Percentiles rank a stretch among this genome's conserved stretches.
These are phyloP conservation scores for Papilio demoleus DNA, from an alignment of 2,888 invertebrate species.

Conservation along the genomic window DNA sequence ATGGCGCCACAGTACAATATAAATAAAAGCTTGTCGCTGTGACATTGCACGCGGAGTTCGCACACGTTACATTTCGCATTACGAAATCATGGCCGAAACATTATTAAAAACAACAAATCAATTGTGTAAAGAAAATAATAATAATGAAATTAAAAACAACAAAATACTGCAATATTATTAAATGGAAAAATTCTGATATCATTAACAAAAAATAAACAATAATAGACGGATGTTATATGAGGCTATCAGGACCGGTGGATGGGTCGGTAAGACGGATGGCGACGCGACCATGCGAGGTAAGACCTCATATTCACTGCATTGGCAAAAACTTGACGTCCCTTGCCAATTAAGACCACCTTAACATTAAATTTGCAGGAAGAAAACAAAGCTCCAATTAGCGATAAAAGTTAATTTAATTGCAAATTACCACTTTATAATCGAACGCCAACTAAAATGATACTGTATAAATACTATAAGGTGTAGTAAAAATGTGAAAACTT, in stretches of 20 bases:
- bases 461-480: slow-evolving; percentile 14
- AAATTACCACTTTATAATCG: slow-evolving; percentile 39
- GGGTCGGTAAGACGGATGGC: slow-evolving; percentile 37
- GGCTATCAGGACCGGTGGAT: slow-evolving; percentile 29
- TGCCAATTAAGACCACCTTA: slow-evolving; percentile 39
- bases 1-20: slow-evolving; percentile 57
- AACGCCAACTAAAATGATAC: slow-evolving; percentile 25
- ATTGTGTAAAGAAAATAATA: not conserved
- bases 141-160: not conserved
- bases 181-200: slow-evolving; percentile 12
- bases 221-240: slow-evolving; percentile 14
- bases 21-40: slow-evolving; percentile 50
- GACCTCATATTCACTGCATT: slow-evolving; percentile 35
- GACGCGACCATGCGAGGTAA: slow-evolving; percentile 25
- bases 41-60: slow-evolving; percentile 45
- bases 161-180: not conserved
- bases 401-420: slow-evolving; percentile 41
- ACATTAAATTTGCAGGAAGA: slow-evolving; percentile 37
- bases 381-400: slow-evolving; percentile 39
- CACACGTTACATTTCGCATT: slow-evolving; percentile 38
- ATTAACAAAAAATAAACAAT: slow-evolving; percentile 20
- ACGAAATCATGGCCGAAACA: not conserved
- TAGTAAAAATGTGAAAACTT: slow-evolving; percentile 33
- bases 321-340: slow-evolving; percentile 39
- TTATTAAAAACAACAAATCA: not conserved